A percentile compares a stretch with the other conserved stretches of the same genome.
phyloP scores from a whole-genome alignment of 2,113 vertebrate genomes.

The Microcebus jonahi region DNA sequence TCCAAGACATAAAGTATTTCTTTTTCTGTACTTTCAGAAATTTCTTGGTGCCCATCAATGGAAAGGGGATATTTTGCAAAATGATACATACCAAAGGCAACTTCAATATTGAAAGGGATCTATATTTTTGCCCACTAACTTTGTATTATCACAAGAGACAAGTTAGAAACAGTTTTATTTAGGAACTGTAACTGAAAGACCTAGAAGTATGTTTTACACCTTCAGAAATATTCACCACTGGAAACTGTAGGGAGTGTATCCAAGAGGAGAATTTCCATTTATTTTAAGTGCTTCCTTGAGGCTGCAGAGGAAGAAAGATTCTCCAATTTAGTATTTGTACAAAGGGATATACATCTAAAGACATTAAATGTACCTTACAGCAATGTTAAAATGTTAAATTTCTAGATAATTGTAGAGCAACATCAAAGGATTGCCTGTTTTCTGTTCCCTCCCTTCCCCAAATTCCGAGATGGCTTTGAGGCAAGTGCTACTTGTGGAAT shows the following conservation, averaged over 20 bases:
- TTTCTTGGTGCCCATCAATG: not conserved
- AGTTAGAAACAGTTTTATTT: slow-evolving; percentile 29
- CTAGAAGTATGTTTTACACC: slow-evolving; percentile 10
- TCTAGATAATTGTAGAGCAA: slow-evolving; percentile 22
- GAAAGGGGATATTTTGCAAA: not conserved
- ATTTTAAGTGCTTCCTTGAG: slow-evolving; percentile 53
- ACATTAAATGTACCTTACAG: not conserved
- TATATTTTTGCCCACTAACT: not conserved
- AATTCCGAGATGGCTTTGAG: slow-evolving; percentile 18
- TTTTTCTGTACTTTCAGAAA: not conserved
- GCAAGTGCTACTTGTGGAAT: not conserved
- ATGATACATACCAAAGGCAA: not conserved
- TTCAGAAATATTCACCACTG: slow-evolving; percentile 42
- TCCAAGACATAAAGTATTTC: not conserved
- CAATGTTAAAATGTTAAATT: slow-evolving; percentile 44
- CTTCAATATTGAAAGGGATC: not conserved
- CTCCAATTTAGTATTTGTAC: not conserved
- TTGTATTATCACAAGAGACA: slow-evolving; percentile 20
- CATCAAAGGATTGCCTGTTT: not conserved
- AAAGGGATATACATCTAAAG: not conserved
- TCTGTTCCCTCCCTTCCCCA: not conserved
- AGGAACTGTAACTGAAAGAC: not conserved
- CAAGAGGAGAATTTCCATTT: not conserved
- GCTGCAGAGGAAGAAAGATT: slow-evolving; percentile 14
- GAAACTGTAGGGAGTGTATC: not conserved